Conservation (phyloP, 1,140 invertebrate species). For the Drosophila oshimai region DNA sequence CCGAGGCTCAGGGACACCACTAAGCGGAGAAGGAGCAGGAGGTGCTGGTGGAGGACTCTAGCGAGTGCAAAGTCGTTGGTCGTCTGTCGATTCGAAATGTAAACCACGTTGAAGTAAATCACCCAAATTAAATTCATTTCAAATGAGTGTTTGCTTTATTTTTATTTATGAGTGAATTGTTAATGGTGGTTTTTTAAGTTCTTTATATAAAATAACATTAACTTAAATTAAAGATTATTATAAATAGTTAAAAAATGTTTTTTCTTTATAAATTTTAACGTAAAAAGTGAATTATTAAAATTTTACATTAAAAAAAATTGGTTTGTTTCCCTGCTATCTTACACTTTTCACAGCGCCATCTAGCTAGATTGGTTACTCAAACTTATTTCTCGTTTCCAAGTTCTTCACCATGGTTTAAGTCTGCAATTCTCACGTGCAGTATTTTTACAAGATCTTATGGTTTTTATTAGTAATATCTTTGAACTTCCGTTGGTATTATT, state of each 20-base stretch:
- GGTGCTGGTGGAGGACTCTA: too few relatives aligned
- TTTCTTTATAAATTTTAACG: too few relatives aligned
- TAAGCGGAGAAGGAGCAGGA: slow-evolving; percentile 17
- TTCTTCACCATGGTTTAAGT: neutral
- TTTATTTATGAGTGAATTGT: neutral
- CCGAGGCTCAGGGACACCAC: slow-evolving; percentile 65
- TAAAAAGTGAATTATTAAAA: too few relatives aligned
- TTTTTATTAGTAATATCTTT: neutral
- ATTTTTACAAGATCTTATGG: neutral
- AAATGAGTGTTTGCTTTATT: slow-evolving; percentile 15
- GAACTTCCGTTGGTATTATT: neutral
- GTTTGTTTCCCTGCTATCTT: neutral
- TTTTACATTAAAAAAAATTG: too few relatives aligned
- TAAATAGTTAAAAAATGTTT: too few relatives aligned
- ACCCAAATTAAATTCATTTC: slow-evolving; percentile 53
- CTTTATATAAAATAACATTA: too few relatives aligned
- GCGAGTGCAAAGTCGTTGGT: slow-evolving; percentile 3
- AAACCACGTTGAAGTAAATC: slow-evolving; percentile 31
- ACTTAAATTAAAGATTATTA: too few relatives aligned
- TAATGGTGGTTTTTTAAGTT: neutral
- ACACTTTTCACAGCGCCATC: too few relatives aligned
- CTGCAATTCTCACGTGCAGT: neutral
- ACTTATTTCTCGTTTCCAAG: too few relatives aligned
- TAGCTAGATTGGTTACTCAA: too few relatives aligned
- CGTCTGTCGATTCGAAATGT: slow-evolving; percentile 47